Percentiles rank a stretch among this genome's conserved stretches.
Evolutionary conservation across 2,888 invertebrate genomes (phyloP).

Genomic region (Andrena minutula): DNA sequence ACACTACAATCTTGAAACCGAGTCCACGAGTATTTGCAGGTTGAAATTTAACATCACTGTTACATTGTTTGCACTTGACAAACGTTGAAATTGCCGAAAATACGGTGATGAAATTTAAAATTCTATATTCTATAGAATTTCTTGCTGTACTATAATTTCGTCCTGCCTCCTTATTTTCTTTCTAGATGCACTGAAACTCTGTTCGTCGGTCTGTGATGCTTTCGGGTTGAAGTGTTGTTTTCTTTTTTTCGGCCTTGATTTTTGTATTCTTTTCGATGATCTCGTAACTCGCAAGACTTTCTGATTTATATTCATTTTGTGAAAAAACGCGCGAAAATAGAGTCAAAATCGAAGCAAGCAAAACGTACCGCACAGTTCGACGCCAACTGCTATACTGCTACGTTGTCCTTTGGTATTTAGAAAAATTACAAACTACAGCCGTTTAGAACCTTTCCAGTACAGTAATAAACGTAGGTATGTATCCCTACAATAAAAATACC

Average conservation of each 20-base stretch:
- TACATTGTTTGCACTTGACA: slow-evolving; percentile 9
- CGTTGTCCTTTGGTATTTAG: neutral
- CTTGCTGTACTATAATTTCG: neutral
- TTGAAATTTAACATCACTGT: slow-evolving; percentile 6
- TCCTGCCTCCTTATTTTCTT: neutral
- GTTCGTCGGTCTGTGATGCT: neutral
- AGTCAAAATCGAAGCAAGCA: too few species aligned
- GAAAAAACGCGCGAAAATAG: too few species aligned
- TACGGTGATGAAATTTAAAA: slow-evolving; percentile 5
- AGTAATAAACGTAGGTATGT: neutral
- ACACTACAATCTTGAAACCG: neutral
- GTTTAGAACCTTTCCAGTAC: neutral
- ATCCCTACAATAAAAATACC: neutral
- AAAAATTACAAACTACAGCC: neutral
- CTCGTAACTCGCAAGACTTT: too few species aligned
- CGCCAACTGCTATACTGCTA: too few species aligned
- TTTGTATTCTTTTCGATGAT: too few species aligned
- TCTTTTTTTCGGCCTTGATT: too few species aligned
- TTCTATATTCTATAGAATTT: slow-evolving; percentile 2
- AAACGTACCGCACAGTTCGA: too few species aligned
- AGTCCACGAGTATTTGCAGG: neutral
- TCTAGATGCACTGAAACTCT: neutral
- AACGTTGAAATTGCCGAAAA: neutral
- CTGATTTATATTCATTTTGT: too few species aligned
- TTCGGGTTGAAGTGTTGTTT: neutral